Evolutionary conservation across 2,888 invertebrate genomes (phyloP).

Genomic region (Criorhina ranunculi): DNA sequence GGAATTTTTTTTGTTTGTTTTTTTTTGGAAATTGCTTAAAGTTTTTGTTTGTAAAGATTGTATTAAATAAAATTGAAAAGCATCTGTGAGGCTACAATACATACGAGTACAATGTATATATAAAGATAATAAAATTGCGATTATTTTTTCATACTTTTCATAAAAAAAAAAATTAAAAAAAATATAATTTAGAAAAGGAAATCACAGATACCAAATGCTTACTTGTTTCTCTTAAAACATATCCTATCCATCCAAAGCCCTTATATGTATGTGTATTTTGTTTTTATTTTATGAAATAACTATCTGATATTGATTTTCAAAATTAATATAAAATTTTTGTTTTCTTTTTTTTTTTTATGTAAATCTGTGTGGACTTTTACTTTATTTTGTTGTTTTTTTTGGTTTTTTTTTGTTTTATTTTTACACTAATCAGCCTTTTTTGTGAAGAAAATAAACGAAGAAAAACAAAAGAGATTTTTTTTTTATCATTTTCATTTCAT

Average conservation of each 20-base stretch:
- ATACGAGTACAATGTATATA: constrained; percentile 24
- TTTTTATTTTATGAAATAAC: constrained; percentile 26
- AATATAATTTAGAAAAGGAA: constrained; percentile 50
- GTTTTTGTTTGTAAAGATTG: no score
- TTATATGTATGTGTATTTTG: constrained; percentile 19
- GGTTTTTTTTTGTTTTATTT: constrained; percentile 15
- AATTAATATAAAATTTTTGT: neutral
- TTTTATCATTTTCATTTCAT: constrained; percentile 31
- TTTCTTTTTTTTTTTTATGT: no score
- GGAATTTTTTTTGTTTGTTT: neutral
- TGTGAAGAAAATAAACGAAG: constrained; percentile 44
- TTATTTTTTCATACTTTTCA: constrained; percentile 7
- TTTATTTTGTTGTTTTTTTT: constrained; percentile 10
- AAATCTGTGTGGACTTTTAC: constrained; percentile 28
- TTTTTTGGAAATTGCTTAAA: constrained; percentile 21
- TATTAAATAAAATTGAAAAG: constrained; percentile 54
- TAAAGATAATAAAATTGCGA: constrained; percentile 43
- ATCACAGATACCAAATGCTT: constrained; percentile 75
- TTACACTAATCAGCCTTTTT: constrained; percentile 75
- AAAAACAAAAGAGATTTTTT: constrained; percentile 21
- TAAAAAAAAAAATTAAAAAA: constrained; percentile 34
- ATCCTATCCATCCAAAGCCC: constrained; percentile 55
- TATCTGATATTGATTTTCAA: constrained; percentile 34
- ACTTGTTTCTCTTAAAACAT: constrained; percentile 64
- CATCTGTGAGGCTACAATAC: constrained; percentile 67